phyloP scores from a whole-genome alignment of 2,113 vertebrate species.

The Phodopus roborovskii region DNA sequence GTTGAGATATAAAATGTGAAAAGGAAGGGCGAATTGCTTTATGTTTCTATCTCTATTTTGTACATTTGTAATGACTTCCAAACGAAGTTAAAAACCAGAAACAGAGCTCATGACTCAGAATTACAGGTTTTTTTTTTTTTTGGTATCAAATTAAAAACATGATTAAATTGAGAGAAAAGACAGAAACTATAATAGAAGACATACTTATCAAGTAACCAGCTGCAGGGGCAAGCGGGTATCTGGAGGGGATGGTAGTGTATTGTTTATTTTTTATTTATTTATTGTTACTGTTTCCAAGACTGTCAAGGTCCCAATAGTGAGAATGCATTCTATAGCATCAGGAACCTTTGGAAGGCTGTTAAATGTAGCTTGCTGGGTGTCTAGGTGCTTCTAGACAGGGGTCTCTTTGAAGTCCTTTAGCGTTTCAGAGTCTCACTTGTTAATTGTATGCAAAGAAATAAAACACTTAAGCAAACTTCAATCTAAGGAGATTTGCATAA shows the following conservation, averaged over 20 bases:
- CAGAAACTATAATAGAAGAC: neutral
- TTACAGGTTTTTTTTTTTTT: neutral
- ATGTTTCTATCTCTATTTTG: neutral
- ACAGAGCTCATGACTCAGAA: neutral
- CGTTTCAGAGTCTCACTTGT: constrained; percentile 62
- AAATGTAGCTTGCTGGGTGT: neutral
- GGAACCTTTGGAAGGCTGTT: neutral
- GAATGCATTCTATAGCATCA: constrained; percentile 27
- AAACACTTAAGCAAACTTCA: constrained; percentile 83
- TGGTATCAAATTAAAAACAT: neutral
- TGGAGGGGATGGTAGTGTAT: neutral
- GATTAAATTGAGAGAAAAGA: neutral
- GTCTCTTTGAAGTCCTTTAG: constrained; percentile 69
- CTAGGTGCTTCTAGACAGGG: constrained; percentile 10
- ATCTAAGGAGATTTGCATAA: constrained; percentile 92
- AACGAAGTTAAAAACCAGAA: neutral
- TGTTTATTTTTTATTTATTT: neutral
- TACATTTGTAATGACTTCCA: neutral
- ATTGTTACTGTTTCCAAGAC: neutral
- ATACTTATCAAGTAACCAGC: neutral
- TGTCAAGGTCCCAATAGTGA: neutral
- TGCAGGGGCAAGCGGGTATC: neutral
- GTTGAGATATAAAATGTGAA: neutral
- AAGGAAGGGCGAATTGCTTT: neutral
- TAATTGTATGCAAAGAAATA: constrained; percentile 75